Percentiles rank a stretch among this genome's conserved stretches.
These are phyloP conservation scores for Mamestra brassicae DNA, from an alignment of 2,888 invertebrate species.

Conservation along the genomic window DNA sequence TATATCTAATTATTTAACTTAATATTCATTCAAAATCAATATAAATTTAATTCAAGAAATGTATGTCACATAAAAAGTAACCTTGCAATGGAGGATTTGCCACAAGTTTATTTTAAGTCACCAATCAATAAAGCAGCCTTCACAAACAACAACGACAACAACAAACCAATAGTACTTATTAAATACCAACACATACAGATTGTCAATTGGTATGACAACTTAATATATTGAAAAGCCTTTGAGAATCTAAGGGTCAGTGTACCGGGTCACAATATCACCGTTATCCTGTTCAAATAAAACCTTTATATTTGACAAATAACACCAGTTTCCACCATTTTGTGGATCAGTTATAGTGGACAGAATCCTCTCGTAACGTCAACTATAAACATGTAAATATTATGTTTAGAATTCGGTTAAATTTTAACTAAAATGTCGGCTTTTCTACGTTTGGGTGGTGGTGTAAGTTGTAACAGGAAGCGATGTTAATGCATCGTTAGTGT, in stretches of 20 bases:
- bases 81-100: not conserved
- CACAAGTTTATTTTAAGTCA: not conserved
- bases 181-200: not conserved
- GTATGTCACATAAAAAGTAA: no score
- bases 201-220: constrained; percentile 31
- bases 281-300: constrained; percentile 55
- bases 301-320: constrained; percentile 54
- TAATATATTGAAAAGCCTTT: constrained; percentile 32
- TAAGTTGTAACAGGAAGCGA: constrained; percentile 20
- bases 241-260: constrained; percentile 18
- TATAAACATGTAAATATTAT: constrained; percentile 85
- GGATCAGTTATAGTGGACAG: constrained; percentile 14
- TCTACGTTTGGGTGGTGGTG: constrained; percentile 53
- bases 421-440: constrained; percentile 73
- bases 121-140: not conserved
- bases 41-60: no score
- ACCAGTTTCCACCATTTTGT: constrained; percentile 30
- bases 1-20: no score
- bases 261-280: constrained; percentile 33
- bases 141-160: constrained; percentile 4
- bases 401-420: constrained; percentile 81
- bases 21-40: no score
- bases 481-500: not conserved
- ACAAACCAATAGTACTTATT: not conserved
- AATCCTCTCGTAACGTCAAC: constrained; percentile 63